phyloP scores from a whole-genome alignment of 2,888 invertebrate species.

The Stenodema calcarata region DNA sequence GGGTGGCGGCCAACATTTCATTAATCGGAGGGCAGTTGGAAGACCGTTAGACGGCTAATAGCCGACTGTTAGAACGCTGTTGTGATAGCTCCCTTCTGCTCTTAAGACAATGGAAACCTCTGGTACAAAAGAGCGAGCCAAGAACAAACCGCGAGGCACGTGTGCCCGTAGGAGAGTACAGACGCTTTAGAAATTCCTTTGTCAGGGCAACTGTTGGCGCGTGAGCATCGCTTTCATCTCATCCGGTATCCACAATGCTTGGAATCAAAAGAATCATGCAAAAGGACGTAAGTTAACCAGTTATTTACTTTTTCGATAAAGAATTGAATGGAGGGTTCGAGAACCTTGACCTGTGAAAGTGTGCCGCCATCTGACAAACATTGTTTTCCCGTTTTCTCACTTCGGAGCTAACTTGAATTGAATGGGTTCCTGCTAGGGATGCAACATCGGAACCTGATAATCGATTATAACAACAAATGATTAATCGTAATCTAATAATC shows the following conservation, averaged over 20 bases:
- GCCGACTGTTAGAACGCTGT: neutral
- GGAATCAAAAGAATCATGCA: conserved; percentile 4
- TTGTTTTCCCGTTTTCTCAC: neutral
- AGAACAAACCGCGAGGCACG: conserved; percentile 13
- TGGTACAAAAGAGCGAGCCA: neutral
- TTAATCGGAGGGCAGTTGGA: conserved; percentile 29
- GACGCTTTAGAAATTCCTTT: neutral
- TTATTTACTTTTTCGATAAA: neutral
- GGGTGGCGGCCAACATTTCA: conserved; percentile 2
- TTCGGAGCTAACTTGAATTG: neutral
- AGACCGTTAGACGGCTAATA: conserved; percentile 27
- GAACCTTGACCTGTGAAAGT: conserved; percentile 14
- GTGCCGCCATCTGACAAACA: conserved; percentile 5
- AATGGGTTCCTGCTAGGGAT: neutral
- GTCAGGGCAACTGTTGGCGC: conserved; percentile 18
- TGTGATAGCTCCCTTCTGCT: neutral
- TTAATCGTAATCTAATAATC: too few relatives aligned
- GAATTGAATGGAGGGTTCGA: neutral
- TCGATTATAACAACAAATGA: too few relatives aligned
- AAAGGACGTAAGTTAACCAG: neutral
- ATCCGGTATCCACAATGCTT: too few relatives aligned
- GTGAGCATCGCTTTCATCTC: neutral
- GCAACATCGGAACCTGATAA: too few relatives aligned
- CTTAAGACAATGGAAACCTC: neutral
- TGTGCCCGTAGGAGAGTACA: neutral